Base-by-base conservation (phyloP, 2,888 invertebrate genomes). In the Drosophila ezoana region DNA sequence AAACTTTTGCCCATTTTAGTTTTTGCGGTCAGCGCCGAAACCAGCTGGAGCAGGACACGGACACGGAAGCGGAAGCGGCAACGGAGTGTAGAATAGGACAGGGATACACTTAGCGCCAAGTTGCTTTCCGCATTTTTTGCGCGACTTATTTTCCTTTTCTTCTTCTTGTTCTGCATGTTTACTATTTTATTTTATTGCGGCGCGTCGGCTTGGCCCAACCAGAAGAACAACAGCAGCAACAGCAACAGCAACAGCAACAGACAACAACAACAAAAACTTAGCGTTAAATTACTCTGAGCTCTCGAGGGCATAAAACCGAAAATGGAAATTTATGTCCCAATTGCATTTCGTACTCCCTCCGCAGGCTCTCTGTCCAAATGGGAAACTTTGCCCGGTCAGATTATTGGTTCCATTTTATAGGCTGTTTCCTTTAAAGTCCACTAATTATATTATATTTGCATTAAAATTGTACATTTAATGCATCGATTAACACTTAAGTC, bases 251-350 rank as follows among this genome's bases (percentile, higher is more conserved):
- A 28, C 1, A 43, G 13, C 23, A 52, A 18, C 10, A n/a, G n/a
- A n/a, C n/a, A n/a, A n/a, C n/a, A 58, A 56, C 45, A 60, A 56
- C 45, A 60, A 75, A 76, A 85, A 83, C 88, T 79, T 88, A 76
- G 86, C 89, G 86, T 86, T 87, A 86, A 86, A 86, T 86, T 86
- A 89, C 89, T 89, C 75, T 70, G 70, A 87, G 68, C 67, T 78
- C 86, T 79, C 89, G 76, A 62, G 86, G 89, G 86, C 81, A 88
- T 86, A 83, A 79, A 79, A 84, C 87, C 84, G 72, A 87, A 86
- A 86, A 85, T 87, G 89, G 85, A 81, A 85, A 85, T 89, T 85
- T 85, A 87, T 85, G 89, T 89, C 89, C 85, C 89, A 87, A 87
- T 85, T 89, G 85, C 85, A 87, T 77, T 84, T 79, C 56, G 45